Conservation (phyloP, 2,888 invertebrate species). For the Girardia tigrina region DNA sequence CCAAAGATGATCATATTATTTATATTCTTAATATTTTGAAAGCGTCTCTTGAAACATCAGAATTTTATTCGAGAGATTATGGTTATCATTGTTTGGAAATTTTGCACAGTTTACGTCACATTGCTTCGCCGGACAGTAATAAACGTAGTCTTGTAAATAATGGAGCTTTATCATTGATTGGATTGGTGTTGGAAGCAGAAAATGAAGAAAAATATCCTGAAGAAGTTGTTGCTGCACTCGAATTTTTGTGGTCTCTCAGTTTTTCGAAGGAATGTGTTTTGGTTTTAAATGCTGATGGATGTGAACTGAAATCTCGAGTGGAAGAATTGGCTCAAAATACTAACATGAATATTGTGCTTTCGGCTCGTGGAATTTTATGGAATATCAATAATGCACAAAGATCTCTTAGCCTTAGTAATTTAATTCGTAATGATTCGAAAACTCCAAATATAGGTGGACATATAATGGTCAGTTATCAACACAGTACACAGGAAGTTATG, state of each 20-base stretch:
- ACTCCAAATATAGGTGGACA: constrained; percentile 37
- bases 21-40: constrained; percentile 31
- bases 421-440: neutral
- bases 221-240: constrained; percentile 21
- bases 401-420: constrained; percentile 17
- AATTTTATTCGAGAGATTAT: constrained; percentile 32
- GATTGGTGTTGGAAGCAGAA: neutral
- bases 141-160: constrained; percentile 28
- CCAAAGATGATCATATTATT: constrained; percentile 30
- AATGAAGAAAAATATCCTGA: neutral
- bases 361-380: constrained; percentile 30
- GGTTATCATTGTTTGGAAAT: constrained; percentile 34
- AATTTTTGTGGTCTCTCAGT: constrained; percentile 33
- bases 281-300: neutral
- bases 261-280: constrained; percentile 28
- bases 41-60: constrained; percentile 19
- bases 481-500: constrained; percentile 43
- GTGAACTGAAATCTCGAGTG: neutral
- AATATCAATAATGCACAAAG: constrained; percentile 19
- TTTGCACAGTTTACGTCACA: constrained; percentile 26
- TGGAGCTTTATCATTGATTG: neutral
- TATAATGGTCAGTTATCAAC: constrained; percentile 46
- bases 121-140: constrained; percentile 32
- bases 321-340: neutral
- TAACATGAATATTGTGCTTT: neutral